Base-by-base conservation (phyloP, 2,797 vertebrate genomes). In the Gorsachius magnificus region DNA sequence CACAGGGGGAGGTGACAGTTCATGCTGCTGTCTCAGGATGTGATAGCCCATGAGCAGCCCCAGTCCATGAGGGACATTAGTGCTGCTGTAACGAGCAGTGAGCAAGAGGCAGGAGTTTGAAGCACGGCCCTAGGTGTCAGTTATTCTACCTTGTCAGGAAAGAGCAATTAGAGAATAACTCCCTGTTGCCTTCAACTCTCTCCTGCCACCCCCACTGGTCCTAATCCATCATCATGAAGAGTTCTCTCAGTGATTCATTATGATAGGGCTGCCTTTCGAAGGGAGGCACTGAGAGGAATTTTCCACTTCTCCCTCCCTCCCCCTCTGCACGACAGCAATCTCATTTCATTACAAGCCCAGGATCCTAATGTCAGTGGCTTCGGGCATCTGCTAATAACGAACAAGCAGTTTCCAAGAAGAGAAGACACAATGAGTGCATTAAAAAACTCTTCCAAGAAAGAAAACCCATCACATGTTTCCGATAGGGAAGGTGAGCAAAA, bases 161-260 rank as follows among this genome's bases (percentile, higher is more conserved):
- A 70, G 35, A 80, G n/a, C 22, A 76, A 94, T 95, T 90, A 87
- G 41, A 76, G 38, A 86, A 11, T 72, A 94, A 83, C 28, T 94
- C 89, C 36, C 65, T 65, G n/a, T 60, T 87, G 87, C 54, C 69
- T 87, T 91, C 66, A 78, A 0, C 16, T 78, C 41, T 70, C 50
- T 87, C 60, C 22, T 65, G 71, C 41, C 69, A 83, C 16, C 76
- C 78, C 54, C 48, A 57, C 70, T 43, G 65, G 31, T 80, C 54
- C 10, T 14, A 35, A 90, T 90, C 79, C 51, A 82, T 87, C 79
- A 76, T 53, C 60, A 61, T 6, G 54, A 94, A 94, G 58, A 77
- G 65, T 72, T 54, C 50, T 65, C 69, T 79, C 26, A 19, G 43
- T 22, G 26, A 90, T 89, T 91, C 68, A 78, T 93, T 93, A 79